Percentiles rank a stretch among this genome's conserved stretches.
These are phyloP conservation scores for Lepidochitona cinerea DNA, from an alignment of 2,888 invertebrate species.

Conservation along the genomic window DNA sequence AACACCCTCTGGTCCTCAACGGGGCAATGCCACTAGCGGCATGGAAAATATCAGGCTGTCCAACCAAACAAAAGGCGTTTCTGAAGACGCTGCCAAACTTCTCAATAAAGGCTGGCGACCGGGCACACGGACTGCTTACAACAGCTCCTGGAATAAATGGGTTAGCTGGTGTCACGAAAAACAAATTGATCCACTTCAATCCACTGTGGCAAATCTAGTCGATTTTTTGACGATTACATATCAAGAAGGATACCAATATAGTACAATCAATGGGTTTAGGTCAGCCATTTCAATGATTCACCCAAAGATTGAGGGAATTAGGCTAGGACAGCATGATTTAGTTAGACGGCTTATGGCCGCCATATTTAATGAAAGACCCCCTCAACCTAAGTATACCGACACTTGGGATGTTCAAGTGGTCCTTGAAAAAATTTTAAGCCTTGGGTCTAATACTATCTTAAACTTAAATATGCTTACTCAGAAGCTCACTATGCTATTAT, in stretches of 20 bases:
- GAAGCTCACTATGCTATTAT: constrained; percentile 14
- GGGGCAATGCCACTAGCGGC: constrained; percentile 10
- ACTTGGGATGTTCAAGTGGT: constrained; percentile 17
- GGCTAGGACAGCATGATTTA: constrained; percentile 5
- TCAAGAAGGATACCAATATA: neutral
- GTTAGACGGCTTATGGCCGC: constrained; percentile 16
- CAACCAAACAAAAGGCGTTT: constrained; percentile 5
- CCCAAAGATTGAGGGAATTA: constrained; percentile 3
- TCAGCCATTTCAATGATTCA: constrained; percentile 16
- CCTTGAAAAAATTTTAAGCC: neutral
- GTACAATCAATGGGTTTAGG: constrained; percentile 10
- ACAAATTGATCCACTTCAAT: constrained; percentile 18
- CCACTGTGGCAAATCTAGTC: constrained; percentile 14
- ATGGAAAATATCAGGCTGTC: constrained; percentile 17
- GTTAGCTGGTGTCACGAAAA: constrained; percentile 17
- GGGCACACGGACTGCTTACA: constrained; percentile 18
- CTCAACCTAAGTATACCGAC: constrained; percentile 12
- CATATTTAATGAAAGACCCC: constrained; percentile 17
- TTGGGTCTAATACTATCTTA: constrained; percentile 4
- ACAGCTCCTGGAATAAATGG: constrained; percentile 17
- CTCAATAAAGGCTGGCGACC: neutral
- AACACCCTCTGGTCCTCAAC: constrained; percentile 8
- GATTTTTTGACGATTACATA: constrained; percentile 8
- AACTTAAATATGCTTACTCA: neutral
- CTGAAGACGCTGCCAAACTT: constrained; percentile 15